Conservation (phyloP, 2,888 invertebrate species). For the Callosobruchus maculatus region DNA sequence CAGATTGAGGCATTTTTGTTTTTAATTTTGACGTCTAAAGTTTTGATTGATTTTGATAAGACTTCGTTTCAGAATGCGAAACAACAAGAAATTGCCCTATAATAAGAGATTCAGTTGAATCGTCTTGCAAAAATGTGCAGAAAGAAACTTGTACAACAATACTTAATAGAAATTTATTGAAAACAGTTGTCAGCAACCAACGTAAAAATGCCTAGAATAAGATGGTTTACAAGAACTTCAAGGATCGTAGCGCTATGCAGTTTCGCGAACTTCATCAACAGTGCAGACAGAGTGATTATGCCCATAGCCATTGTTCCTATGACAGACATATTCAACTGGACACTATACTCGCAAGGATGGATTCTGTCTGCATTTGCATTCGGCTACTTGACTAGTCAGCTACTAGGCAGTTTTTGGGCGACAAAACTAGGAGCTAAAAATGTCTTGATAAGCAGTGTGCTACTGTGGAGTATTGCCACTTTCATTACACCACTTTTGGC, state of each 20-base stretch:
- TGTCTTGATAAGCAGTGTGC: slow-evolving; percentile 63
- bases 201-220: slow-evolving; percentile 47
- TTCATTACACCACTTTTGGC: slow-evolving; percentile 66
- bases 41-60: not conserved
- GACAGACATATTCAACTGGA: slow-evolving; percentile 69
- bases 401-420: slow-evolving; percentile 63
- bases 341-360: slow-evolving; percentile 69
- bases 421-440: slow-evolving; percentile 66
- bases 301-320: slow-evolving; percentile 73
- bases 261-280: slow-evolving; percentile 72
- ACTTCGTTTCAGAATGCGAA: not conserved
- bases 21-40: not conserved
- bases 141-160: not conserved
- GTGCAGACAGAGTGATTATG: slow-evolving; percentile 74
- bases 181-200: not conserved
- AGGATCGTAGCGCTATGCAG: slow-evolving; percentile 66
- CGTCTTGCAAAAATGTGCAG: not conserved
- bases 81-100: not conserved
- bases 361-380: slow-evolving; percentile 72
- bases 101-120: not conserved
- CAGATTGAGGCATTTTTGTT: too few species aligned
- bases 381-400: slow-evolving; percentile 73
- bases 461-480: slow-evolving; percentile 71
- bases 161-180: not conserved
- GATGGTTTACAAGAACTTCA: slow-evolving; percentile 55